Percentiles rank a stretch among this genome's conserved stretches.
Conservation (phyloP, 1,140 invertebrate genomes). For the Microplitis demolitor region DNA sequence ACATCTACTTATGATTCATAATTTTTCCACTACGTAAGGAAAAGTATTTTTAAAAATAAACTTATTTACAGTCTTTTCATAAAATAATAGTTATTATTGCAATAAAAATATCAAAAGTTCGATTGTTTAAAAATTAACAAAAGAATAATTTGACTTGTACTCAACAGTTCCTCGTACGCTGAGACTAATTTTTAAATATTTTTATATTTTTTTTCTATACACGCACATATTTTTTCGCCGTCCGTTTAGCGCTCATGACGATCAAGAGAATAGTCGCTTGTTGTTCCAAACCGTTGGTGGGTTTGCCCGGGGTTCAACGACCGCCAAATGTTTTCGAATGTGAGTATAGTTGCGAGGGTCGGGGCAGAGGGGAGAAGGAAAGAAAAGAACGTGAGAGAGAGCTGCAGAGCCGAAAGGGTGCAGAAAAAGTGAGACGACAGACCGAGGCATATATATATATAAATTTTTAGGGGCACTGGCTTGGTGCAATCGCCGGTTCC, state of each 20-base stretch:
- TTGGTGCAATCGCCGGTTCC: conserved; percentile 10
- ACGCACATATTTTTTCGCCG: background rate
- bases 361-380: conserved; percentile 12
- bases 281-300: conserved; percentile 53
- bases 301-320: conserved; percentile 55
- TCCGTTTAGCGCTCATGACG: conserved; percentile 10
- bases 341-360: conserved; percentile 24
- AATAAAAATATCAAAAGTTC: background rate
- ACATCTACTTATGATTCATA: background rate
- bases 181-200: background rate
- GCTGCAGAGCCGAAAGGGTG: background rate
- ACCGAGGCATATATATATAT: background rate
- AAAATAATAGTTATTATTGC: no score
- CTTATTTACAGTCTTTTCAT: background rate
- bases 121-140: background rate
- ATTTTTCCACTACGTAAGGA: background rate
- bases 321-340: conserved; percentile 57
- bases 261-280: conserved; percentile 48
- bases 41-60: background rate
- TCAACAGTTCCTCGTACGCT: background rate
- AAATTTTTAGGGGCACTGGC: conserved; percentile 12
- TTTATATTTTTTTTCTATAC: background rate
- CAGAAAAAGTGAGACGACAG: background rate
- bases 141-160: background rate
- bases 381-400: conserved; percentile 22